Evolutionary conservation across 2,888 invertebrate genomes (phyloP).

Genomic region (Beris morrisii): DNA sequence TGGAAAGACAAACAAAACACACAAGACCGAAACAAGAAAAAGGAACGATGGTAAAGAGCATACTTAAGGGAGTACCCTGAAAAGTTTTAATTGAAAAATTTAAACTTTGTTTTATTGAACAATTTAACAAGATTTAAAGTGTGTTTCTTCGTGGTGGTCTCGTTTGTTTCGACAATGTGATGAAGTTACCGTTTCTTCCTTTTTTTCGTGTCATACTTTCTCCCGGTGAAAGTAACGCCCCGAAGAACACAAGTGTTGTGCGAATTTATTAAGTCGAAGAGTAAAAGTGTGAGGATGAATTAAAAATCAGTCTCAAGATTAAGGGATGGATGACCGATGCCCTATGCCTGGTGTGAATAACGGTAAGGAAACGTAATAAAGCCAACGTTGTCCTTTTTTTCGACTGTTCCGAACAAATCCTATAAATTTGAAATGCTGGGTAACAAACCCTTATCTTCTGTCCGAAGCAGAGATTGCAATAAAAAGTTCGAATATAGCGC

Average conservation of each 20-base stretch:
- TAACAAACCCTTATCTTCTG: no score
- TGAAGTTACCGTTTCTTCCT: not conserved
- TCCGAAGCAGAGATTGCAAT: no score
- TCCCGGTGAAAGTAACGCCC: not conserved
- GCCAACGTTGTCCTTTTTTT: no score
- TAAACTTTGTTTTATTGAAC: slow-evolving; percentile 43
- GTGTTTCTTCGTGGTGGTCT: slow-evolving; percentile 1
- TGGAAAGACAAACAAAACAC: slow-evolving; percentile 1
- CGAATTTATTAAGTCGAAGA: slow-evolving; percentile 12
- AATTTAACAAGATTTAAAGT: slow-evolving; percentile 26
- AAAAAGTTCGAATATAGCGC: no score
- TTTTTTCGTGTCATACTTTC: not conserved
- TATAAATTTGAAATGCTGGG: no score
- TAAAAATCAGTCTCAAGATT: not conserved
- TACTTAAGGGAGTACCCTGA: slow-evolving; percentile 39
- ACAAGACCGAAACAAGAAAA: not conserved
- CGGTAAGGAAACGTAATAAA: no score
- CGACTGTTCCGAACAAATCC: no score
- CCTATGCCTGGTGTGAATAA: no score
- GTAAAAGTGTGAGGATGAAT: slow-evolving; percentile 14
- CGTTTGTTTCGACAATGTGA: slow-evolving; percentile 1
- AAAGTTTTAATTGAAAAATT: slow-evolving; percentile 52
- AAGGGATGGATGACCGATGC: not conserved
- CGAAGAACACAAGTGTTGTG: slow-evolving; percentile 1
- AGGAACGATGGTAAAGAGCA: slow-evolving; percentile 1